Evolutionary conservation across 2,888 invertebrate genomes (phyloP).

Genomic region (Acanthococcus lagerstroemiae): DNA sequence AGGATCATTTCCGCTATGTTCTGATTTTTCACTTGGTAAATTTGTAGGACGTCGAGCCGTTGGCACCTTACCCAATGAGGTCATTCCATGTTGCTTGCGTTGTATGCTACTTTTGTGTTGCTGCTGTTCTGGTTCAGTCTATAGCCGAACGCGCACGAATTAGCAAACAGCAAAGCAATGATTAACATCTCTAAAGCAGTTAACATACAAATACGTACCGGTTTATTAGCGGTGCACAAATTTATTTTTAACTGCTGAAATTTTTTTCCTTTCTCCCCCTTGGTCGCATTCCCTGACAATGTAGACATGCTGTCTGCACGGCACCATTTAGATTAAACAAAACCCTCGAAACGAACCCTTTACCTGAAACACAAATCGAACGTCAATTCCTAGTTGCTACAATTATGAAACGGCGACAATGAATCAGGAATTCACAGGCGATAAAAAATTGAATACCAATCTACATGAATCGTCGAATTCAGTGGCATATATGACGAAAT

Average conservation of each 20-base stretch:
- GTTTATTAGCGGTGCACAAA: constrained; percentile 53
- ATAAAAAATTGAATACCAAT: too few relatives aligned
- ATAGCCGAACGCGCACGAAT: neutral
- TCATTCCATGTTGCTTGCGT: constrained; percentile 88
- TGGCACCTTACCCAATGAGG: constrained; percentile 98
- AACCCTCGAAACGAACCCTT: constrained; percentile 69
- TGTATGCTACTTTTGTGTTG: constrained; percentile 65
- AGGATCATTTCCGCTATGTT: constrained; percentile 69
- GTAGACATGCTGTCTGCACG: constrained; percentile 94
- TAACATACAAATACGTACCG: too few relatives aligned
- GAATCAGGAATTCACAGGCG: neutral
- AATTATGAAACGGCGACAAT: neutral
- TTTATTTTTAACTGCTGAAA: constrained; percentile 96
- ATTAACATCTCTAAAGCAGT: neutral
- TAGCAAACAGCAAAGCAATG: neutral
- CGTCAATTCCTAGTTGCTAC: too few relatives aligned
- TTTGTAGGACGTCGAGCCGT: constrained; percentile 97
- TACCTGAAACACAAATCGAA: constrained; percentile 46
- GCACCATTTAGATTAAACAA: constrained; percentile 73
- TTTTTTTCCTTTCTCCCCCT: constrained; percentile 82
- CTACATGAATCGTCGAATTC: too few relatives aligned
- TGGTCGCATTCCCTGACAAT: constrained; percentile 79
- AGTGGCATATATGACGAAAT: too few relatives aligned
- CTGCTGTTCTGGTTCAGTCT: constrained; percentile 56
- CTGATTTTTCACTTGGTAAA: constrained; percentile 97